Percentiles rank a stretch among this genome's conserved stretches.
Conservation (phyloP, 2,113 vertebrate species). For the Myotis davidii region DNA sequence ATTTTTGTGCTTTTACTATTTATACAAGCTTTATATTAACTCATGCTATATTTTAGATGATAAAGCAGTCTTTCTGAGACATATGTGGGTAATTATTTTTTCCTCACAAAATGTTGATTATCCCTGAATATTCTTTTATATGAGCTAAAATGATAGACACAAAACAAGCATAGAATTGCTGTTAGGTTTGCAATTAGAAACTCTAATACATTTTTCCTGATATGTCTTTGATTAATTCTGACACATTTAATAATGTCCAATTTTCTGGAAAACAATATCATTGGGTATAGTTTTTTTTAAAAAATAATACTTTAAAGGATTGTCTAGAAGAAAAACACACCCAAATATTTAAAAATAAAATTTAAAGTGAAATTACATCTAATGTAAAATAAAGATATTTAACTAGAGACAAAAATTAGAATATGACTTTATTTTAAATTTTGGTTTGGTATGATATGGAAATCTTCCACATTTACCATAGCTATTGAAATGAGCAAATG, state of each 20-base stretch:
- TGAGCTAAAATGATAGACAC: not conserved
- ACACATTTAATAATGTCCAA: not conserved
- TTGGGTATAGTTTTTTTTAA: not conserved
- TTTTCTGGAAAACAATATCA: not conserved
- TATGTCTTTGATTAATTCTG: not conserved
- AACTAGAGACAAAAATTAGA: not conserved
- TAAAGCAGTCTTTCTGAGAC: not conserved
- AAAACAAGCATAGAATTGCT: not conserved
- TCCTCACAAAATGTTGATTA: not conserved
- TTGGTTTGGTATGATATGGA: not conserved
- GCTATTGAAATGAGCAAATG: not conserved
- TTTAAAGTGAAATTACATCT: slow-evolving; percentile 1
- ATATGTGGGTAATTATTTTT: not conserved
- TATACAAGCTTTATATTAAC: not conserved
- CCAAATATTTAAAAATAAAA: not conserved
- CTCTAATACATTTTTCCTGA: not conserved
- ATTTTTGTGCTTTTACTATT: not conserved
- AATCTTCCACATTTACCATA: not conserved
- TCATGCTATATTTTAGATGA: not conserved
- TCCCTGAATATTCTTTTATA: not conserved
- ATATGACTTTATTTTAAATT: slow-evolving; percentile 1
- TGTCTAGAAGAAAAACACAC: not conserved
- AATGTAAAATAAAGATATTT: not conserved
- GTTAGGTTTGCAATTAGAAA: not conserved
- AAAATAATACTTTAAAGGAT: not conserved